Conservation (phyloP, 1,140 invertebrate genomes). For the Panagrolaimus sp. region DNA sequence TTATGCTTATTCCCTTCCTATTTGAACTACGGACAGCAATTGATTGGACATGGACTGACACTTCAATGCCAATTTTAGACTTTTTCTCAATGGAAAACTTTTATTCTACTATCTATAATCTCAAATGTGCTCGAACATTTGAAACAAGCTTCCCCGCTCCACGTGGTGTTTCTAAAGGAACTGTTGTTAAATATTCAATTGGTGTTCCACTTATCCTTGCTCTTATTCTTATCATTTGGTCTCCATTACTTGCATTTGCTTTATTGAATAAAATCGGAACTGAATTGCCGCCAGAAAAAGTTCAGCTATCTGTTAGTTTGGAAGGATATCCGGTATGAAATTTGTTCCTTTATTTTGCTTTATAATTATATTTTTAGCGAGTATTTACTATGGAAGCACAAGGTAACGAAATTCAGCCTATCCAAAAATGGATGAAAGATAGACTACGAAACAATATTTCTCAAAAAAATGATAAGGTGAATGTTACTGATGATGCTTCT, state of each 20-base stretch:
- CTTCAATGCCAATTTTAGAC: slow-evolving; percentile 86
- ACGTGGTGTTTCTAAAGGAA: slow-evolving; percentile 74
- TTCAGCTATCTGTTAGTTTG: slow-evolving; percentile 29
- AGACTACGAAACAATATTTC: background rate
- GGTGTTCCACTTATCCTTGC: slow-evolving; percentile 76
- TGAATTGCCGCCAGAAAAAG: slow-evolving; percentile 69
- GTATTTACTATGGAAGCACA: slow-evolving; percentile 54
- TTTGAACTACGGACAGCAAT: slow-evolving; percentile 88
- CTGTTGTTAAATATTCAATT: slow-evolving; percentile 77
- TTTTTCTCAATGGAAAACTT: slow-evolving; percentile 99
- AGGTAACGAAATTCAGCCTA: slow-evolving; percentile 40
- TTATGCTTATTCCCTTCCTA: slow-evolving; percentile 85
- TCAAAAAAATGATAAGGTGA: slow-evolving; percentile 12
- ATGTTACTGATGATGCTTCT: slow-evolving; percentile 12
- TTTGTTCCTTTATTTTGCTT: background rate
- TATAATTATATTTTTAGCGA: slow-evolving; percentile 34
- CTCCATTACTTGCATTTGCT: slow-evolving; percentile 87
- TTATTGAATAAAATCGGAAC: slow-evolving; percentile 83
- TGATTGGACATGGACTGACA: slow-evolving; percentile 99
- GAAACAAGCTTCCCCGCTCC: slow-evolving; percentile 85
- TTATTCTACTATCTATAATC: slow-evolving; percentile 85
- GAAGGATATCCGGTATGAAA: slow-evolving; percentile 54
- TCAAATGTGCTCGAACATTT: slow-evolving; percentile 83
- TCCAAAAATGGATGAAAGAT: background rate
- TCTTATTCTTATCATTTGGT: slow-evolving; percentile 86